phyloP scores from a whole-genome alignment of 1,140 invertebrate genomes.

The Trichonephila clavipes region DNA sequence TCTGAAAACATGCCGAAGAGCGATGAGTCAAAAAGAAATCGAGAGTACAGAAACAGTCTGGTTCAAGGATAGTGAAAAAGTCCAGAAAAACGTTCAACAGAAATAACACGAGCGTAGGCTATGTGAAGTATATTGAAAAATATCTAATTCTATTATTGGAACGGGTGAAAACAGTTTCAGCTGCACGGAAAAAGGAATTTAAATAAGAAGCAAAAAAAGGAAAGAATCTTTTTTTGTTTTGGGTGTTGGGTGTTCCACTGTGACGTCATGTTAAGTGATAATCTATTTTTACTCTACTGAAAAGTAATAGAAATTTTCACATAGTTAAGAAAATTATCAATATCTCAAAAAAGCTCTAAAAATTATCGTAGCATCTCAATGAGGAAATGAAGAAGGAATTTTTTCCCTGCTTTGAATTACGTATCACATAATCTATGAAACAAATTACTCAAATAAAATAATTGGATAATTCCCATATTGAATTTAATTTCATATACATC shows the following conservation, averaged over 20 bases:
- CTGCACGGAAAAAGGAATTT: neutral
- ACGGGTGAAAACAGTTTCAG: neutral
- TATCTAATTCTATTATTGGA: neutral
- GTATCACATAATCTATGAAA: no score
- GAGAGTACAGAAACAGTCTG: neutral
- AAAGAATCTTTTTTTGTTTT: neutral
- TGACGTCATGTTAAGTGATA: neutral
- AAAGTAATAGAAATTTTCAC: no score
- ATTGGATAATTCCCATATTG: no score
- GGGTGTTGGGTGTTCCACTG: neutral
- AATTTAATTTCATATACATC: no score
- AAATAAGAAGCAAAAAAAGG: neutral
- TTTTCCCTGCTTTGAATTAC: no score
- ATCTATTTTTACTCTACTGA: neutral
- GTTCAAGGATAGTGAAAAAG: neutral
- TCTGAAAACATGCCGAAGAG: conserved; percentile 71
- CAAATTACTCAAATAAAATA: no score
- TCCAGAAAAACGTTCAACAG: neutral
- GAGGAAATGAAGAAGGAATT: no score
- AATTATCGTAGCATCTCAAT: no score
- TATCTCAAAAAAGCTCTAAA: no score
- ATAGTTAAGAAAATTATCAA: no score
- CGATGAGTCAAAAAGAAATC: conserved; percentile 63
- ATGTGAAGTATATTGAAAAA: neutral
- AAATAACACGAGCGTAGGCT: neutral